Evolutionary conservation across 2,888 invertebrate species (phyloP).

Genomic region (Teleogryllus oceanicus): DNA sequence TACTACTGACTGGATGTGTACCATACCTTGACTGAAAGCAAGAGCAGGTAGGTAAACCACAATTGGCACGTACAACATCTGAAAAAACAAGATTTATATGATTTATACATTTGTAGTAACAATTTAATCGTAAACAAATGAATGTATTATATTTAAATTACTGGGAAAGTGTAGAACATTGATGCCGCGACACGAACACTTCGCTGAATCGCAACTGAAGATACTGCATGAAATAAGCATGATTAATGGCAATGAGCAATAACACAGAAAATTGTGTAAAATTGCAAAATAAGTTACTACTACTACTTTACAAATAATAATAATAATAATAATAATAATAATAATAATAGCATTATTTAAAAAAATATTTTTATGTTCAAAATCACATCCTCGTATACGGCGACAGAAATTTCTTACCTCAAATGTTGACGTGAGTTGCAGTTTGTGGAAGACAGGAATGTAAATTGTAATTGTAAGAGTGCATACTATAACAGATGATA

Average conservation of each 20-base stretch:
- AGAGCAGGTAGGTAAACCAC: conserved; percentile 25
- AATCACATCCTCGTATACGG: not conserved
- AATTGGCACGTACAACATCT: conserved; percentile 21
- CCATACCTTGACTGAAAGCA: conserved; percentile 25
- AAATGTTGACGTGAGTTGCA: conserved; percentile 55
- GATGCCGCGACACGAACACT: not conserved
- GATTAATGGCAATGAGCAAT: not conserved
- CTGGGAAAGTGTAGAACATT: conserved; percentile 9
- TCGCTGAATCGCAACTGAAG: conserved; percentile 7
- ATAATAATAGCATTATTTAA: too few relatives aligned
- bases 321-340: too few relatives aligned
- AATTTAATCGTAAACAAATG: not conserved
- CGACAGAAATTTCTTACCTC: conserved; percentile 27
- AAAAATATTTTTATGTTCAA: too few relatives aligned
- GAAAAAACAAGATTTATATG: not conserved
- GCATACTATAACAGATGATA: conserved; percentile 47
- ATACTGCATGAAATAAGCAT: not conserved
- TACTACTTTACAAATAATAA: too few relatives aligned
- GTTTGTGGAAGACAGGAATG: conserved; percentile 65
- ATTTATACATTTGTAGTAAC: not conserved
- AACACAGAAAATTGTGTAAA: too few relatives aligned
- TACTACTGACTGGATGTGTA: too few relatives aligned
- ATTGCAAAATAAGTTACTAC: too few relatives aligned
- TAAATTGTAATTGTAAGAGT: conserved; percentile 48
- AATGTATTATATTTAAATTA: not conserved